Percentiles rank a stretch among this genome's conserved stretches.
Evolutionary conservation across 2,113 vertebrate species (phyloP).

Genomic region (Poecile atricapillus): DNA sequence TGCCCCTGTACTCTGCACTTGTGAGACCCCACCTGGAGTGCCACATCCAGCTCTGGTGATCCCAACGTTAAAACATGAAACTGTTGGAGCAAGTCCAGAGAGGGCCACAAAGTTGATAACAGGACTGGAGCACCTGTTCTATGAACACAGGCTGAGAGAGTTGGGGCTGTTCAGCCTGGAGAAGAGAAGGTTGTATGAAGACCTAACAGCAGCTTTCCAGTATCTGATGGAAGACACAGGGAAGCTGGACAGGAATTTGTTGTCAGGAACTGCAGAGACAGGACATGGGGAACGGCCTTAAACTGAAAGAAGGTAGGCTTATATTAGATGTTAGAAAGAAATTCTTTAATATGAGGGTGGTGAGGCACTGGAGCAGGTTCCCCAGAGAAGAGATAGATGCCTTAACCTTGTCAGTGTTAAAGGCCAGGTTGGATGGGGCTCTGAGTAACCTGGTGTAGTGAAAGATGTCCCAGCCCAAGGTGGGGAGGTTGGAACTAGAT

Average conservation of each 20-base stretch:
- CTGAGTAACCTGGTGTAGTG: neutral
- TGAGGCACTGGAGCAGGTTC: neutral
- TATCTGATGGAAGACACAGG: neutral
- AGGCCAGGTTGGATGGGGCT: neutral
- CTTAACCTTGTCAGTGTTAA: neutral
- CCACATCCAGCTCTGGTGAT: neutral
- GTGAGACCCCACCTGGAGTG: neutral
- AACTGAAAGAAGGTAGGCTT: neutral
- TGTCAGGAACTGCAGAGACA: neutral
- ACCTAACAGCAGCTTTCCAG: neutral
- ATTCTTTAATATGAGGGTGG: neutral
- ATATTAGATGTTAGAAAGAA: neutral
- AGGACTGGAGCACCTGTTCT: neutral
- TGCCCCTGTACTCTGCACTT: neutral
- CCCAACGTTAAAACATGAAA: neutral
- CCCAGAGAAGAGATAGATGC: neutral
- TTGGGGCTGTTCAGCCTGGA: neutral
- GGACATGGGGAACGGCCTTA: neutral
- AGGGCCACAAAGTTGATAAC: fast-evolving
- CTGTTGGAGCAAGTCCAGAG: neutral
- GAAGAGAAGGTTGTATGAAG: neutral
- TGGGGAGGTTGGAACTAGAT: neutral
- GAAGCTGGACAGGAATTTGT: neutral
- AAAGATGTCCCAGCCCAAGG: neutral
- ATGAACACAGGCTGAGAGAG: neutral